phyloP scores from a whole-genome alignment of 2,888 invertebrate genomes.

The Cylloceria caligata region DNA sequence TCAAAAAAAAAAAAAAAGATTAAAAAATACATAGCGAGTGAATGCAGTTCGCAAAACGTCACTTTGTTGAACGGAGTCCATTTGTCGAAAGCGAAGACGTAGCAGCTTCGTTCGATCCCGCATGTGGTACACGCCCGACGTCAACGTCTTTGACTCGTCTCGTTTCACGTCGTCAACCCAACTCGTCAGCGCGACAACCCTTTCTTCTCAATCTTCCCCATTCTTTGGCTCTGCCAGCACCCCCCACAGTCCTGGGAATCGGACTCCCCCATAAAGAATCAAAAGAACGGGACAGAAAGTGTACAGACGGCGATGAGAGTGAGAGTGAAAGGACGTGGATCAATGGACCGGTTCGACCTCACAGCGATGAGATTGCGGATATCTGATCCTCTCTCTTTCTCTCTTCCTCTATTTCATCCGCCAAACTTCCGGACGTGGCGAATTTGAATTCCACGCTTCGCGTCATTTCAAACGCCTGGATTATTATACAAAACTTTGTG shows the following conservation, averaged over 20 bases:
- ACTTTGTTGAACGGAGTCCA: conserved; percentile 63
- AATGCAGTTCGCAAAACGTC: conserved; percentile 55
- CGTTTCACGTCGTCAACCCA: conserved; percentile 49
- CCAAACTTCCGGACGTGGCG: conserved; percentile 61
- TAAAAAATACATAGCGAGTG: conserved; percentile 31
- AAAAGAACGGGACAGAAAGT: conserved; percentile 31
- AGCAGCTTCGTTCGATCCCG: conserved; percentile 47
- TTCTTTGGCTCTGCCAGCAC: conserved; percentile 40
- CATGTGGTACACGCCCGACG: conserved; percentile 53
- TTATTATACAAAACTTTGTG: conserved; percentile 36
- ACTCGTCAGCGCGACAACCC: conserved; percentile 65
- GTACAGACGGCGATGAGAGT: neutral
- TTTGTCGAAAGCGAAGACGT: conserved; percentile 53
- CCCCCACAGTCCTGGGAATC: conserved; percentile 24
- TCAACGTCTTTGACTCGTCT: conserved; percentile 17
- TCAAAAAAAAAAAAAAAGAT: conserved; percentile 21
- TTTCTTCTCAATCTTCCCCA: conserved; percentile 60
- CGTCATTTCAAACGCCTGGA: conserved; percentile 47
- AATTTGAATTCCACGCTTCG: conserved; percentile 60
- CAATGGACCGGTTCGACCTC: conserved; percentile 54
- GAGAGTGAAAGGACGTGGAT: conserved; percentile 45
- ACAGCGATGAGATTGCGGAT: conserved; percentile 27
- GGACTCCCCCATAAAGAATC: conserved; percentile 54
- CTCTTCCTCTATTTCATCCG: conserved; percentile 22
- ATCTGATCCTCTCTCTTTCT: conserved; percentile 1